Percentiles rank a stretch among this genome's conserved stretches.
phyloP scores from a whole-genome alignment of 2,888 invertebrate genomes.

The Ormyrus thymus region DNA sequence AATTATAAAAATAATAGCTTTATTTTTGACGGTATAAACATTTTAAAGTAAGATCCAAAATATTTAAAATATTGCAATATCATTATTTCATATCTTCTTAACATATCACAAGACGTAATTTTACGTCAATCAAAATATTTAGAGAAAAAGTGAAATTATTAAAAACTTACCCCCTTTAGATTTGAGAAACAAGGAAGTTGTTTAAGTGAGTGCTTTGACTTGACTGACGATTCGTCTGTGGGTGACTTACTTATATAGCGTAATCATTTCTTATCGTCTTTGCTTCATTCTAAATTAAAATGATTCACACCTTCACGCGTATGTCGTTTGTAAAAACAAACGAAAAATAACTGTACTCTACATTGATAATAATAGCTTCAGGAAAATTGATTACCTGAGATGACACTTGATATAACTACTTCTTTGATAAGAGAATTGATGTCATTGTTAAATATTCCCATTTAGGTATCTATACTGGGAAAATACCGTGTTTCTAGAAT shows the following conservation, averaged over 20 bases:
- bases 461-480: neutral
- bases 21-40: no score
- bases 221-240: slow-evolving; percentile 8
- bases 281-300: neutral
- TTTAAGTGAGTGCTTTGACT: neutral
- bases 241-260: slow-evolving; percentile 6
- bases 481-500: slow-evolving; percentile 1
- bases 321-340: neutral
- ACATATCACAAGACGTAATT: no score
- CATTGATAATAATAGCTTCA: neutral
- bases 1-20: no score
- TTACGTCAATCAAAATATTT: no score
- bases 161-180: no score
- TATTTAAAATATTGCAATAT: no score
- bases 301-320: neutral
- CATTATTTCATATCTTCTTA: no score
- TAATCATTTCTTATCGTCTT: neutral
- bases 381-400: neutral
- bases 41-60: no score
- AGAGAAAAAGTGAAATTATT: no score
- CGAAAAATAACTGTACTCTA: neutral
- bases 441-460: neutral
- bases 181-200: neutral
- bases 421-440: slow-evolving; percentile 17
- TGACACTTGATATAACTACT: neutral